Conservation (phyloP, 2,797 vertebrate genomes). For the Vireo griseus region DNA sequence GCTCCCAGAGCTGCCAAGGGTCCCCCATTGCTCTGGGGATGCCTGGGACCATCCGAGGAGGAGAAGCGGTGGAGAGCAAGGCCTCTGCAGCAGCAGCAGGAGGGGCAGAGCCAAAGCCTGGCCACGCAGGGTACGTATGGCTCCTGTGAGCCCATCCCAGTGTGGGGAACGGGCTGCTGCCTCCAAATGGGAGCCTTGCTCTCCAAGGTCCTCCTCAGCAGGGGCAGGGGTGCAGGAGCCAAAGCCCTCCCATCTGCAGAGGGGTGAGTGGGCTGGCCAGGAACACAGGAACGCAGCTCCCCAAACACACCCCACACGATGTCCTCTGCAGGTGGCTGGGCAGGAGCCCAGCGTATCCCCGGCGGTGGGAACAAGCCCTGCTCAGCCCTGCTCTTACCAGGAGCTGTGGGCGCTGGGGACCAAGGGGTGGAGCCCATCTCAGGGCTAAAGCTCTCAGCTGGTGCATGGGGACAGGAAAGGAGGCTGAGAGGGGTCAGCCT, state of each 20-base stretch:
- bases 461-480: not conserved
- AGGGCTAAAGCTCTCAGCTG: not conserved
- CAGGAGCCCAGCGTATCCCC: not conserved
- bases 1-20: not conserved
- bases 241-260: not conserved
- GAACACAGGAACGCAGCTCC: not conserved
- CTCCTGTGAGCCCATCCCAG: not conserved
- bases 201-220: not conserved
- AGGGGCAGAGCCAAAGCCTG: not conserved
- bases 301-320: not conserved
- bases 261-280: not conserved
- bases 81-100: not conserved
- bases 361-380: rapidly evolving
- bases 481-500: not conserved
- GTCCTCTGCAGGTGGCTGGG: not conserved
- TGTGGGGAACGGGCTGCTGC: not conserved
- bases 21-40: not conserved
- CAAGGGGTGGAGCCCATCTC: rapidly evolving
- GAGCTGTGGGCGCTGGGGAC: not conserved
- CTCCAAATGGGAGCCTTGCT: not conserved
- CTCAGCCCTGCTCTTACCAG: not conserved
- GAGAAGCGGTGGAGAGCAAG: not conserved
- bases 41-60: not conserved
- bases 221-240: not conserved
- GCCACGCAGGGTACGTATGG: rapidly evolving